Percentiles rank a stretch among this genome's conserved stretches.
phyloP scores from a whole-genome alignment of 92 coral and sea anemone genomes.

The Galaxea fascicularis region DNA sequence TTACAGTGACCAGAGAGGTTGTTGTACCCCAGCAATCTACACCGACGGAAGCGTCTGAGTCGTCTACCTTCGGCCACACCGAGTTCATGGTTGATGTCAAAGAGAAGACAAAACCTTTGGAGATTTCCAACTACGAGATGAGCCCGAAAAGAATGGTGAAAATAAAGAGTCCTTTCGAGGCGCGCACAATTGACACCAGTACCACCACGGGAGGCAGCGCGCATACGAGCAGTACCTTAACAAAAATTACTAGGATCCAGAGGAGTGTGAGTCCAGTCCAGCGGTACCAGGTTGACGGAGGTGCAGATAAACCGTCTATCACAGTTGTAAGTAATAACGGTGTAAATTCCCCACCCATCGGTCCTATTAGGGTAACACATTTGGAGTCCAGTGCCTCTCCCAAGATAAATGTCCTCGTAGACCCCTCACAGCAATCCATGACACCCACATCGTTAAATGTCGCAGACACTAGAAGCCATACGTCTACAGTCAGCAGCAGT shows the following conservation, averaged over 20 bases:
- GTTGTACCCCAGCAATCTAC: conserved; percentile 56
- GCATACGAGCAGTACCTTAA: conserved; percentile 38
- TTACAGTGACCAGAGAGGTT: conserved; percentile 57
- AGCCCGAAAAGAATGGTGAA: conserved; percentile 78
- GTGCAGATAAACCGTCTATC: conserved; percentile 36
- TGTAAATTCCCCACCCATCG: conserved; percentile 13
- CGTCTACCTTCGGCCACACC: conserved; percentile 38
- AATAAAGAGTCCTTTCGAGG: conserved; percentile 73
- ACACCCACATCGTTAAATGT: conserved; percentile 47
- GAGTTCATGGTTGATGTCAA: conserved; percentile 50
- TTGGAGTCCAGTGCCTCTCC: conserved; percentile 39
- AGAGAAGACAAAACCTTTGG: conserved; percentile 46
- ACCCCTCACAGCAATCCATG: conserved; percentile 28
- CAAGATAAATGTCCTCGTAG: conserved; percentile 12
- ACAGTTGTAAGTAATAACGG: conserved; percentile 43
- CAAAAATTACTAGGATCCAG: conserved; percentile 74
- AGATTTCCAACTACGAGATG: conserved; percentile 63
- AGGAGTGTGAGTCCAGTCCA: conserved; percentile 53
- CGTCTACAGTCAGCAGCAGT: conserved; percentile 32
- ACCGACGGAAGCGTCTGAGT: conserved; percentile 32
- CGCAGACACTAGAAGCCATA: conserved; percentile 51
- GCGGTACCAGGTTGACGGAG: conserved; percentile 33
- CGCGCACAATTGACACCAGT: conserved; percentile 7
- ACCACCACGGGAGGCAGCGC: background rate
- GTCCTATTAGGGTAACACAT: conserved; percentile 19